phyloP scores from a whole-genome alignment of 2,888 invertebrate species.

The Pandemis heparana region DNA sequence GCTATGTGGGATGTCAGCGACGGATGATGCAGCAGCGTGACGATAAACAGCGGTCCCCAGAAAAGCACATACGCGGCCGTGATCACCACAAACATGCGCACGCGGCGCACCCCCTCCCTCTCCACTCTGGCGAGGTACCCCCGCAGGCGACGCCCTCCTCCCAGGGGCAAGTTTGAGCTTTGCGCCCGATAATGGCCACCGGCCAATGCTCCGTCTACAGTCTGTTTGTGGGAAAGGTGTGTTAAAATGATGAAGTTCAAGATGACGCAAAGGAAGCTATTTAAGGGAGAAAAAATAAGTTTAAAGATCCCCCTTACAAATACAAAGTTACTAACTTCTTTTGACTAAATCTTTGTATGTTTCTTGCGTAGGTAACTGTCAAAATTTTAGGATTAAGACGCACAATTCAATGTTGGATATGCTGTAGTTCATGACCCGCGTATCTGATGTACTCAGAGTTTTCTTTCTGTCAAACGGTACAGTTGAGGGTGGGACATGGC shows the following conservation, averaged over 20 bases:
- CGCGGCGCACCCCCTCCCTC: constrained; percentile 91
- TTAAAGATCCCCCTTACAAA: not conserved
- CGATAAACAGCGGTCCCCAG: constrained; percentile 96
- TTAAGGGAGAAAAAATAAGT: not conserved
- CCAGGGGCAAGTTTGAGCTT: constrained; percentile 79
- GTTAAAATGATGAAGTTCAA: not conserved
- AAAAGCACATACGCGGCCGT: constrained; percentile 94
- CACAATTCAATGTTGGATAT: too few relatives aligned
- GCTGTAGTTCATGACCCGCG: too few relatives aligned
- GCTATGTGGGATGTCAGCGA: constrained; percentile 89
- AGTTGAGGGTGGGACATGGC: too few relatives aligned
- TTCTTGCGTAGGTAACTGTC: not conserved
- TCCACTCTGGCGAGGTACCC: constrained; percentile 92
- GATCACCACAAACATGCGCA: constrained; percentile 94
- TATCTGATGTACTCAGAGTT: too few relatives aligned
- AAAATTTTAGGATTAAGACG: not conserved
- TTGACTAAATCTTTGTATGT: not conserved
- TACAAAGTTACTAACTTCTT: not conserved
- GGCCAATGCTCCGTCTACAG: constrained; percentile 74
- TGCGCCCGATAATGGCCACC: constrained; percentile 66
- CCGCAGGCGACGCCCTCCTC: constrained; percentile 90
- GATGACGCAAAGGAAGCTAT: not conserved
- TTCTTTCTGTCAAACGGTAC: too few relatives aligned
- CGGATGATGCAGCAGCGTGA: constrained; percentile 92
- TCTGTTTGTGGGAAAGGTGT: constrained; percentile 57